A percentile compares a stretch with the other conserved stretches of the same genome.
Evolutionary conservation across 2,113 vertebrate species (phyloP).

Genomic region (Gobio gobio): DNA sequence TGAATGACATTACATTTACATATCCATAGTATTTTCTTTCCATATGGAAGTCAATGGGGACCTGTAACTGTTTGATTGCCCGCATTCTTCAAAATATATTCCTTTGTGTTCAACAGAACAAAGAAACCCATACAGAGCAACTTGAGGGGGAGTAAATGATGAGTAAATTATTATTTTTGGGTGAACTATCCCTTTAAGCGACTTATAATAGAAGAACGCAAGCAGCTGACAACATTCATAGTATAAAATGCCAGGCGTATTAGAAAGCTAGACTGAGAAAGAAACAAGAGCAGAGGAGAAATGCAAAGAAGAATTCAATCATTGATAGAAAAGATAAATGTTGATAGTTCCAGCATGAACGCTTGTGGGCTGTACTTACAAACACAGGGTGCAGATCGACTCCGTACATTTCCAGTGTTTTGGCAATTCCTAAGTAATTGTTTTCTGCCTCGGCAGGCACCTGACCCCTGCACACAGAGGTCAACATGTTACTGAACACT

Average conservation of each 20-base stretch:
- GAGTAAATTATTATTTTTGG: too few species aligned
- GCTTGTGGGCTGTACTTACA: conserved; percentile 74
- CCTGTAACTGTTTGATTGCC: too few species aligned
- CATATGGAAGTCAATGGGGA: too few species aligned
- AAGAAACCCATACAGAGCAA: too few species aligned
- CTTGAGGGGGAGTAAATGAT: too few species aligned
- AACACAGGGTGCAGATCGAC: conserved; percentile 91
- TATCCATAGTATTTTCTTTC: too few species aligned
- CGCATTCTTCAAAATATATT: too few species aligned
- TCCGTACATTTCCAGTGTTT: conserved; percentile 91
- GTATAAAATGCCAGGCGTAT: not conserved
- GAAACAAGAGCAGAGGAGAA: not conserved
- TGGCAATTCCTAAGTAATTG: conserved; percentile 85
- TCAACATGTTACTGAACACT: not conserved
- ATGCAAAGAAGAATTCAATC: not conserved
- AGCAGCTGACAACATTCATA: not conserved
- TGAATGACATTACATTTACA: not conserved
- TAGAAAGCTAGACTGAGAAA: not conserved
- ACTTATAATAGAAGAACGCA: too few species aligned
- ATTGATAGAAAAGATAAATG: not conserved
- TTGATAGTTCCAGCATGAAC: not conserved
- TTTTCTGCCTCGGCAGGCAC: conserved; percentile 83
- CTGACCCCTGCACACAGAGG: conserved; percentile 79
- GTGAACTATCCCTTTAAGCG: too few species aligned
- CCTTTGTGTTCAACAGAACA: too few species aligned